Evolutionary conservation across 2,113 vertebrate genomes (phyloP), one percentile per base, ranked within the genome.

Genomic region (Spermophilus dauricus): DNA sequence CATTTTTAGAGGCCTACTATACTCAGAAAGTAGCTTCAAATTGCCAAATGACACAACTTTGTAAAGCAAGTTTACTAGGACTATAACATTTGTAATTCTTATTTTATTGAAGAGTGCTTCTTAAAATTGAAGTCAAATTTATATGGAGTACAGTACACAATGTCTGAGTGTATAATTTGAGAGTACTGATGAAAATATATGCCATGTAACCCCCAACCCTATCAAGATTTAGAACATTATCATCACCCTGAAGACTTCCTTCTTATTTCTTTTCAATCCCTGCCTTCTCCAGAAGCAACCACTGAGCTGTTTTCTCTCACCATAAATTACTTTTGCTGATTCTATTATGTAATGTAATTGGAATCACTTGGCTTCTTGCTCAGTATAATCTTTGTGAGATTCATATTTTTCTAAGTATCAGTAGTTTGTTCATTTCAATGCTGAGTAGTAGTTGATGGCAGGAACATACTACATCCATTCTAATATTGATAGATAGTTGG

Each of bases 81-180:
- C 82, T 81, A 39, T 22, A 53, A 18, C 80, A 69, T 70, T 84
- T 92, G 5, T 94, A 73, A 91, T 76, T 91, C 20, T 93, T 77
- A 87, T 45, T 96, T 95, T 95, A 45, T 34, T 73, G 28, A 86
- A 32, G 17, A 72, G 2, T 77, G 72, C 30, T 92, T 96, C 82
- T 58, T 69, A 14, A 72, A 76, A 69, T 80, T 86, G 8, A 85
- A 70, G 12, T 80, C 73, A 73, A 92, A 70, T 48, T 89, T 92
- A 89, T 14, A 56, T 65, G 92, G 14, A 51, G 16, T 90, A 72
- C 65, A 65, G 16, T 37, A 26, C 4, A 80, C 8, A 37, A 8
- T 6, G 58, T 94, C 81, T 77, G 39, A 63, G 14, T 87, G 11
- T 83, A 37, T 78, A 22, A 93, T 93, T 90, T 86, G 26, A 93